A percentile compares a stretch with the other conserved stretches of the same genome.
Conservation (phyloP, 2,113 vertebrate species). For the Ahaetulla prasina region DNA sequence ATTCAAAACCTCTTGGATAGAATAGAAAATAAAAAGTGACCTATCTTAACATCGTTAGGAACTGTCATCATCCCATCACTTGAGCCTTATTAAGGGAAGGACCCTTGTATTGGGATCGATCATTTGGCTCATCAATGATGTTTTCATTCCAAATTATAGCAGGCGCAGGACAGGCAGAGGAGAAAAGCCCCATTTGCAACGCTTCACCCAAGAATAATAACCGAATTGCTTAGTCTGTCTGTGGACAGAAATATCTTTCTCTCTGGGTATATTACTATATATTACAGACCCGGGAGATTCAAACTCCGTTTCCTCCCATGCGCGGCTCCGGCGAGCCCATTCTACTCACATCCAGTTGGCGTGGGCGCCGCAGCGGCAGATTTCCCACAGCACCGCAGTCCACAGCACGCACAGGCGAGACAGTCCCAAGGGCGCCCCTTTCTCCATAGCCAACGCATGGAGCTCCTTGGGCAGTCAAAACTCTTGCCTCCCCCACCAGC, state of each 20-base stretch:
- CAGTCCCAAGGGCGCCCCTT: slow-evolving; percentile 64
- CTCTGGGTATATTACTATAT: too few relatives aligned
- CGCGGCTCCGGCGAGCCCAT: neutral
- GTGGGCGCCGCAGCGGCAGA: slow-evolving; percentile 71
- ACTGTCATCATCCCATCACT: neutral
- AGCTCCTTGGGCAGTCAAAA: slow-evolving; percentile 32
- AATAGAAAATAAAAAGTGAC: neutral
- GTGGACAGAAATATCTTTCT: too few relatives aligned
- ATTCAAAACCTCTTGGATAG: neutral
- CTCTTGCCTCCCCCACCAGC: neutral
- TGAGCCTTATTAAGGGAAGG: neutral
- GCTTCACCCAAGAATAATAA: neutral
- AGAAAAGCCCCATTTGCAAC: neutral
- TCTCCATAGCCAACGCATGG: slow-evolving; percentile 80
- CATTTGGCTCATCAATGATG: neutral
- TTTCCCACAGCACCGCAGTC: slow-evolving; percentile 70
- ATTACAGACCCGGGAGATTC: neutral
- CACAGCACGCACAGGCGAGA: slow-evolving; percentile 68
- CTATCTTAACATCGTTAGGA: neutral
- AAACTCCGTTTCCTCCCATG: neutral
- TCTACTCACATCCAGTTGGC: slow-evolving; percentile 88
- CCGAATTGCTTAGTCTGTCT: neutral
- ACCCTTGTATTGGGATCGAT: neutral
- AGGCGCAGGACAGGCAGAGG: neutral
- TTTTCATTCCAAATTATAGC: neutral